Evolutionary conservation across 2,797 vertebrate species (phyloP).

Genomic region (Anisognathus igniventris): DNA sequence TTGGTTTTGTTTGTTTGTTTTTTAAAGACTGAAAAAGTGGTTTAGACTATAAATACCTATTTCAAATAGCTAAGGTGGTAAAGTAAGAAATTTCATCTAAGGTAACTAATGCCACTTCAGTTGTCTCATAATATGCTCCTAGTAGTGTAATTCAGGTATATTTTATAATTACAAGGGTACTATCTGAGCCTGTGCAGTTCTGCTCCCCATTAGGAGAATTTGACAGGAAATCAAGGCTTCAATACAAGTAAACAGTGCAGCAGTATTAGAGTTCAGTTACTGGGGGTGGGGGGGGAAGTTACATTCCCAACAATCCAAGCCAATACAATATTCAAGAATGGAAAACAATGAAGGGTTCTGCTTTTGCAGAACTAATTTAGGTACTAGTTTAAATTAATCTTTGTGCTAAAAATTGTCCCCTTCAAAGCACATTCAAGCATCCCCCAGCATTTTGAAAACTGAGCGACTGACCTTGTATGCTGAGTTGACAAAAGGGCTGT

Average conservation of each 20-base stretch:
- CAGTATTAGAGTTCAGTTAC: background rate
- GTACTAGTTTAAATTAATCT: background rate
- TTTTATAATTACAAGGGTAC: background rate
- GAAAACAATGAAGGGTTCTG: background rate
- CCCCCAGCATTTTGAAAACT: background rate
- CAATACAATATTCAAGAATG: background rate
- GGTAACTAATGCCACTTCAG: background rate
- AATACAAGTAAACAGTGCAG: background rate
- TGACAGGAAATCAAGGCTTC: background rate
- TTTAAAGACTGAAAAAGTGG: background rate
- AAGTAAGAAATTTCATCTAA: background rate
- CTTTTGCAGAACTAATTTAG: background rate
- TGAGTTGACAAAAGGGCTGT: background rate
- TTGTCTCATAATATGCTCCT: background rate
- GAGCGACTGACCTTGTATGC: background rate
- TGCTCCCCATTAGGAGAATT: background rate
- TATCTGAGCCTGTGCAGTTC: background rate
- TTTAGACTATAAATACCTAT: background rate
- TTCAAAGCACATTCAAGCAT: background rate
- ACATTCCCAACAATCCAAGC: background rate
- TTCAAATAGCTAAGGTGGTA: background rate
- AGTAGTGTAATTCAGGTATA: background rate
- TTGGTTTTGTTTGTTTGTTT: background rate
- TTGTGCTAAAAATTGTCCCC: background rate
- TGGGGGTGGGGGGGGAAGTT: accelerated